Evolutionary conservation across 2,113 vertebrate genomes (phyloP), one percentile per base, ranked within the genome.

Genomic region (Hyaena hyaena): DNA sequence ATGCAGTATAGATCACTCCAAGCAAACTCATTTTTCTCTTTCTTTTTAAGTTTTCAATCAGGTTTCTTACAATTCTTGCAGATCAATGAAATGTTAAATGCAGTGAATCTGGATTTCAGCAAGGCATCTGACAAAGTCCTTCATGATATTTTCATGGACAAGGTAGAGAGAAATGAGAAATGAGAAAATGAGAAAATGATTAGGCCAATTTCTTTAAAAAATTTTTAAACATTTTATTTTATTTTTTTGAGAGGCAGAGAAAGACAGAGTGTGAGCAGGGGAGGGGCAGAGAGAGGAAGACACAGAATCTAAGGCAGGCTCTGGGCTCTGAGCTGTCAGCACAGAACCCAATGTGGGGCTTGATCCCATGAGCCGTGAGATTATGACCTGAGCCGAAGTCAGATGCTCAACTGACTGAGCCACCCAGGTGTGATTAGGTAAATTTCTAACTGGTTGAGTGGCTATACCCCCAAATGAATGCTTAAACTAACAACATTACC

Each of bases 111-210:
- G 63, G 26, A 95, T 92, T 90, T 87, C 55, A 61, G n/a, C 10
- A 33, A 82, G 33, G 53, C 11, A 77, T 79, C 68, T 95, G 86
- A 73, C 26, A 63, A 93, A 87, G 14, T 76, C 15, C 1, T 63
- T 79, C 50, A 61, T 82, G 66, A 84, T 69, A 39, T 71, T 48
- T 71, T 94, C 2, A 26, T 66, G 39, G 23, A 63, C 5, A 84
- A 87, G 28, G 65, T n/a, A 48, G 48, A 89, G 19, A 95, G 80
- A 91, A 93, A 9, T 19, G 21, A 95, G 81, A 91, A 93, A 10
- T 26, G 87, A 19, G 26, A 23, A 26, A 81, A 50, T 50, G 39
- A 74, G 35, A 76, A 86, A 74, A 84, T 31, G 39, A 53, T 68
- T 65, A 33, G 31, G 39, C 89, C 7, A 12, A 79, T 83, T 87